Evolutionary conservation across 2,888 invertebrate genomes (phyloP), one percentile per base, ranked within the genome.

Genomic region (Baronia brevicornis): DNA sequence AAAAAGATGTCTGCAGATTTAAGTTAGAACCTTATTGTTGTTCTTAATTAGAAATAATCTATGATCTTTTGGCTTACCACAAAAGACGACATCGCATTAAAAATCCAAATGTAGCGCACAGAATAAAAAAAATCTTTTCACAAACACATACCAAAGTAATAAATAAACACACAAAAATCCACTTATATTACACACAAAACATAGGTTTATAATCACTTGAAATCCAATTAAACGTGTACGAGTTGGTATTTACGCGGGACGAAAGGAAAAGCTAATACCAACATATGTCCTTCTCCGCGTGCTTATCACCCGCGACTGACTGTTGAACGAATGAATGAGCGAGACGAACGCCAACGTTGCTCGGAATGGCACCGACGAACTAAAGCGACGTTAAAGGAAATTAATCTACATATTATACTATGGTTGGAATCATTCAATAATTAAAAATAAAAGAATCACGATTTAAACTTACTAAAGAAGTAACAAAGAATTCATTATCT

Each of bases 241-340:
- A 55, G 45, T 48, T 43, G 43, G 51, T 54, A 51, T 58, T 49
- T 54, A 53, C 72, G 74, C 73, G 75, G 61, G 60, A 62, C 54
- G 43, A 38, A 33, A 46, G 28, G 8, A 41, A 28, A 25, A 35
- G 43, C 35, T 38, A 43, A n/a, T n/a, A n/a, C n/a, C n/a, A 43
- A 48, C 43, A 46, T 36, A 64, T 75, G 51, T 57, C 67, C 52
- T 19, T 26, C 39, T 10, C 24, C 29, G 17, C 44, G 39, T 66
- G 63, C 68, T 73, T 78, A 78, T 77, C 78, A 72, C 54, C 52
- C 60, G 59, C 67, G 70, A 80, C 80, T 79, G 60, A 52, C 27
- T 60, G 46, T 22, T 39, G 45, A 51, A 42, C 39, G 65, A 60
- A 52, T 53, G 72, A 70, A 55, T 46, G 49, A 36, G 46, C 48